Conservation (phyloP, 1,140 invertebrate species). For the Drosophila eugracilis region DNA sequence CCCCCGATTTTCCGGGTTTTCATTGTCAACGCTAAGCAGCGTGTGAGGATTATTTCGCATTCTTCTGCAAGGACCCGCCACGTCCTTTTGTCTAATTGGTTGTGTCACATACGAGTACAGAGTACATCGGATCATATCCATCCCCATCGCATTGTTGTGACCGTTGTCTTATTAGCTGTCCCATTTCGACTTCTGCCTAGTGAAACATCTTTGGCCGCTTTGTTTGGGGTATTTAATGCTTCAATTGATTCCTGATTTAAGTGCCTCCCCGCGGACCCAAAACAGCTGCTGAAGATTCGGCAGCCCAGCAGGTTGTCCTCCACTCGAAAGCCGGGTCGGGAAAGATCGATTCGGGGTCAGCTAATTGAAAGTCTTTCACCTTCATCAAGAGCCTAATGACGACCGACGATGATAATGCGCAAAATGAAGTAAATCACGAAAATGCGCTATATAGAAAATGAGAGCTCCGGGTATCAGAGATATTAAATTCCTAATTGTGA, state of each 20-base stretch:
- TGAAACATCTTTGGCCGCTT: conserved; percentile 49
- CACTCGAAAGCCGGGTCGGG: conserved; percentile 7
- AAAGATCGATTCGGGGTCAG: conserved; percentile 24
- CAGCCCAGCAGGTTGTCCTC: conserved; percentile 70
- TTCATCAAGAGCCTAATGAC: conserved; percentile 21
- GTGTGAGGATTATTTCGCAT: conserved; percentile 77
- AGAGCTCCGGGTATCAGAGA: neutral
- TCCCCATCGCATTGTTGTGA: conserved; percentile 46
- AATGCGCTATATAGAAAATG: too few species aligned
- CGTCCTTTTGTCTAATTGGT: conserved; percentile 76
- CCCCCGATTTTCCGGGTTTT: conserved; percentile 28
- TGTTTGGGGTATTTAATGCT: conserved; percentile 77
- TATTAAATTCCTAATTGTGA: neutral
- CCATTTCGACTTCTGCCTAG: conserved; percentile 29
- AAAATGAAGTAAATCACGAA: conserved; percentile 34
- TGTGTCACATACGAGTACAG: conserved; percentile 66
- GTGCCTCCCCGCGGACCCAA: conserved; percentile 44
- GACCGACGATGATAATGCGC: conserved; percentile 12
- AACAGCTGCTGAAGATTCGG: conserved; percentile 41
- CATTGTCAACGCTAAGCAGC: conserved; percentile 74
- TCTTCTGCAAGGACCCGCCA: conserved; percentile 55
- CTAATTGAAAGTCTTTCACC: conserved; percentile 54
- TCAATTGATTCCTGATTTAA: conserved; percentile 78
- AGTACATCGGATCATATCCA: conserved; percentile 3
- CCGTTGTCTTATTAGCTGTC: conserved; percentile 56